Conservation (phyloP, 2,888 invertebrate genomes). For the Microdon myrmicae region DNA sequence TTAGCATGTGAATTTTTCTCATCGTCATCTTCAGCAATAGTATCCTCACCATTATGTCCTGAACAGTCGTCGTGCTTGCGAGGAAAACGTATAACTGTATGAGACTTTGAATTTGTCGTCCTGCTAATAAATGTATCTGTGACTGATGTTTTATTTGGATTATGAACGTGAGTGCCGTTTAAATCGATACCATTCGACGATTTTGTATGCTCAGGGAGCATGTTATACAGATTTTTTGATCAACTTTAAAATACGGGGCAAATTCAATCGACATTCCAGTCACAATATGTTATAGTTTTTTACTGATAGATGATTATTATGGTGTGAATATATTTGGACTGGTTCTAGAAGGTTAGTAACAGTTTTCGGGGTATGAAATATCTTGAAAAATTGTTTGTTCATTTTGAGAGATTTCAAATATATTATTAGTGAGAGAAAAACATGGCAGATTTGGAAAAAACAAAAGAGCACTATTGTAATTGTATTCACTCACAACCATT, state of each 20-base stretch:
- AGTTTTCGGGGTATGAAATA: too few species aligned
- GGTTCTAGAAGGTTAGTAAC: too few species aligned
- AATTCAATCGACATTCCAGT: constrained; percentile 40
- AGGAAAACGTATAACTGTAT: constrained; percentile 41
- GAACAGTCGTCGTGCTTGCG: constrained; percentile 38
- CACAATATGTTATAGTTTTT: too few species aligned
- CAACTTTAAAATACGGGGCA: constrained; percentile 28
- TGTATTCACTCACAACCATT: too few species aligned
- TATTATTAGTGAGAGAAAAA: too few species aligned
- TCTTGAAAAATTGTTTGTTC: too few species aligned
- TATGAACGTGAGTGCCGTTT: constrained; percentile 54
- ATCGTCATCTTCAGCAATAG: constrained; percentile 15
- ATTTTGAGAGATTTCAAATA: too few species aligned
- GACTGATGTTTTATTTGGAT: constrained; percentile 22
- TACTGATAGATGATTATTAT: too few species aligned
- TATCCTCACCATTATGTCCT: constrained; percentile 23
- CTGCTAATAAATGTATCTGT: constrained; percentile 22
- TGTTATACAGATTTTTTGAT: constrained; percentile 56
- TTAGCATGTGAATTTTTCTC: constrained; percentile 8
- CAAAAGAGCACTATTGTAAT: too few species aligned
- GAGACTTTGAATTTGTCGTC: constrained; percentile 25
- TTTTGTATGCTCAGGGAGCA: constrained; percentile 61
- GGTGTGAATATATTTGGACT: too few species aligned
- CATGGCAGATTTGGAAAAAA: too few species aligned
- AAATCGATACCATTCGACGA: constrained; percentile 45